Percentiles rank a stretch among this genome's conserved stretches.
Evolutionary conservation across 2,113 vertebrate species (phyloP).

Genomic region (Gobius niger): DNA sequence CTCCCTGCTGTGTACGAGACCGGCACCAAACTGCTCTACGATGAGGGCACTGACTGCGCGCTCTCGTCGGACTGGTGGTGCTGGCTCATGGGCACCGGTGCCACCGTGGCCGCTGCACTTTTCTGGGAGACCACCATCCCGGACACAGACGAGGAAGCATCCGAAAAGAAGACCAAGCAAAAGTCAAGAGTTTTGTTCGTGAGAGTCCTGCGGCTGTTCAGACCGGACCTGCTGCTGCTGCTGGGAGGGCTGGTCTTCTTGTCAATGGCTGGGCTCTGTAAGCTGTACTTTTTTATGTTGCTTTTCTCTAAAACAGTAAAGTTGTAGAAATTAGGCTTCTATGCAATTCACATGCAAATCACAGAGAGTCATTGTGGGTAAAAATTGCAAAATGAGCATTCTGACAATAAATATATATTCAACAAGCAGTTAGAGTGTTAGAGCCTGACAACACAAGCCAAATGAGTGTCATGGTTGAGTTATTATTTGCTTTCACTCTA

Average conservation of each 20-base stretch:
- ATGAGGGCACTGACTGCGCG: slow-evolving; percentile 19
- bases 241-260: slow-evolving; percentile 68
- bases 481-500: too few relatives aligned
- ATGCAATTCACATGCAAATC: neutral
- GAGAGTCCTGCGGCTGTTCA: slow-evolving; percentile 61
- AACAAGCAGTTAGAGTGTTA: too few relatives aligned
- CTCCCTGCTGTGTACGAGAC: slow-evolving; percentile 65
- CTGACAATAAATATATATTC: too few relatives aligned
- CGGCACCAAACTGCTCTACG: slow-evolving; percentile 24
- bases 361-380: too few relatives aligned
- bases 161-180: slow-evolving; percentile 30
- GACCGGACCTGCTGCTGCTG: slow-evolving; percentile 49
- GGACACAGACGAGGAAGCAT: slow-evolving; percentile 29
- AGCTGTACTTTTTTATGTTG: slow-evolving; percentile 48
- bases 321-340: neutral
- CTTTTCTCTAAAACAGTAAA: neutral
- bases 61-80: slow-evolving; percentile 23
- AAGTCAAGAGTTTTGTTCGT: slow-evolving; percentile 57
- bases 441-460: too few relatives aligned
- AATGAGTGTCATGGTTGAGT: too few relatives aligned
- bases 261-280: slow-evolving; percentile 72
- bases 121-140: slow-evolving; percentile 74
- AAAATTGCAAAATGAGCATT: too few relatives aligned
- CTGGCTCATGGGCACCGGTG: slow-evolving; percentile 51
- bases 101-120: slow-evolving; percentile 60